Evolutionary conservation across 2,113 vertebrate genomes (phyloP).

Genomic region (Tychaedon coryphoeus): DNA sequence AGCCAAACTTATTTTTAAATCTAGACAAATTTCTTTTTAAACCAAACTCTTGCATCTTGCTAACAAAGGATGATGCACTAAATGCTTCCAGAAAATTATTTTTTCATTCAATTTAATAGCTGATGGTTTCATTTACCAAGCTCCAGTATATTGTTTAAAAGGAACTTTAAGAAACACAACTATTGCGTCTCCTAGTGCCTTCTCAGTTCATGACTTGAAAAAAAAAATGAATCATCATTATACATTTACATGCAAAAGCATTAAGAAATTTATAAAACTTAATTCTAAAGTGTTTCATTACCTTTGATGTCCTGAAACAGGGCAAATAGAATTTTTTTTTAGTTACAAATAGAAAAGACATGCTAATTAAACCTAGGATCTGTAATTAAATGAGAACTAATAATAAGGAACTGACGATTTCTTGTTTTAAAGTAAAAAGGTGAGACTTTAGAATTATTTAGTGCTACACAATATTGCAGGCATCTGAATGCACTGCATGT

Average conservation of each 20-base stretch:
- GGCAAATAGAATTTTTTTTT: neutral
- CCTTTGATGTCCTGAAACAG: neutral
- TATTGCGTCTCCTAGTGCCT: neutral
- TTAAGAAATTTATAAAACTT: neutral
- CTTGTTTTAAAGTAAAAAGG: neutral
- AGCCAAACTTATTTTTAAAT: neutral
- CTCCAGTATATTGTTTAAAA: neutral
- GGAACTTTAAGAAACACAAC: neutral
- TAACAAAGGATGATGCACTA: constrained; percentile 32
- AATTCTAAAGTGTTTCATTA: neutral
- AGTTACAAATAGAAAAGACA: neutral
- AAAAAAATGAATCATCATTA: neutral
- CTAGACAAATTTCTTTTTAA: neutral
- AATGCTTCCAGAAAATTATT: constrained; percentile 28
- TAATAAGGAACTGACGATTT: neutral
- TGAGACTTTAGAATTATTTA: neutral
- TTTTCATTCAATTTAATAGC: constrained; percentile 18
- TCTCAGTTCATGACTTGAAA: neutral
- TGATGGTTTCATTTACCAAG: neutral
- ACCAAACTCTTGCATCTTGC: constrained; percentile 6
- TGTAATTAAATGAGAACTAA: neutral
- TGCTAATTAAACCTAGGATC: neutral
- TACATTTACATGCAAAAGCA: neutral
- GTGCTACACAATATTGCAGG: neutral
- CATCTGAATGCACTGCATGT: neutral